Base-by-base conservation (phyloP, 2,113 vertebrate species). In the Axis porcinus region DNA sequence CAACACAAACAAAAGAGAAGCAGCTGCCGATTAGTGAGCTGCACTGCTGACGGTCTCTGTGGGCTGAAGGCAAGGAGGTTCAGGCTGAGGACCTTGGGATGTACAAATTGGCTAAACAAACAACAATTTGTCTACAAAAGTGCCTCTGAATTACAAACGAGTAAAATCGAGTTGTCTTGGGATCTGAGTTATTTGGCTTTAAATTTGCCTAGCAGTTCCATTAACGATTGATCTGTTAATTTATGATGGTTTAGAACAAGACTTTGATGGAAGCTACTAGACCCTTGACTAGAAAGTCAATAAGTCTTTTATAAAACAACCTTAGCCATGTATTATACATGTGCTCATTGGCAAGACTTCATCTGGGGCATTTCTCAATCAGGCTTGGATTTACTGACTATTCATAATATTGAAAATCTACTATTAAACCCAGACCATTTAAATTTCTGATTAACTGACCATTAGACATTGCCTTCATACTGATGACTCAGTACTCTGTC, bases 221-320 rank as follows among this genome's bases (percentile, higher is more conserved):
- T 82, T 97, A 96, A 95, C 70, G 82, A 92, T 86, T 94, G 82
- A 96, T 91, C 95, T 83, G 27, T 82, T 94, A 27, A 96, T 91
- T 92, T 96, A 96, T 58, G 7, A 57, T 87, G 58, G 76, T 57
- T 95, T 94, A 82, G 82, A 97, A 97, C 28, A 97, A 97, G 83
- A 76, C 95, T 94, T 91, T 96, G 94, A 96, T 95, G 78, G 86
- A 95, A 86, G 47, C 45, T 92, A 83, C 85, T 62, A 82, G 40
- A 90, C 47, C 47, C 94, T 95, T 96, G 97, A 93, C 92, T 64
- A 95, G 57, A 94, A 96, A 97, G 76, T 97, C 96, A 93, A 60
- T 97, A 91, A 23, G 25, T 89, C 92, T 94, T 81, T 98, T 79
- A 97, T 96, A 84, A 91, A 95, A 92, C 58, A 91, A 57, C 36